A percentile compares a stretch with the other conserved stretches of the same genome.
phyloP scores from a whole-genome alignment of 2,888 invertebrate genomes.

The Xylota segnis region DNA sequence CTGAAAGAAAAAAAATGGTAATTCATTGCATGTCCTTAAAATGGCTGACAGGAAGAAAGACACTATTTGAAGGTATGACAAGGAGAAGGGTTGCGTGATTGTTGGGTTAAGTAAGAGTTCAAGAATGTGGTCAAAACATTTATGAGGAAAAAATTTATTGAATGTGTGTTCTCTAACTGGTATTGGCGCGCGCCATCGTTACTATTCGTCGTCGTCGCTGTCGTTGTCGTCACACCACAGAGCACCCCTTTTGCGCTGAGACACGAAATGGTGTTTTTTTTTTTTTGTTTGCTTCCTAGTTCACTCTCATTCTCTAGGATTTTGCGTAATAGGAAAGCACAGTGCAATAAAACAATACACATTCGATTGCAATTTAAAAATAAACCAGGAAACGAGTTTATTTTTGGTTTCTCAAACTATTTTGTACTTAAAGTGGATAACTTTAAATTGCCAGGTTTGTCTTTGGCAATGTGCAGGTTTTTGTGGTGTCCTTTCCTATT shows the following conservation, averaged over 20 bases:
- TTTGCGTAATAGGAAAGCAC: conserved; percentile 57
- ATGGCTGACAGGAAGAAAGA: conserved; percentile 61
- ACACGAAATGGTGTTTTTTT: conserved; percentile 48
- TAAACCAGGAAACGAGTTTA: conserved; percentile 27
- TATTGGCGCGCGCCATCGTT: conserved; percentile 70
- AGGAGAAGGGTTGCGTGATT: conserved; percentile 9
- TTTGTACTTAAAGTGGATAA: background rate
- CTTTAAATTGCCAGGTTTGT: background rate
- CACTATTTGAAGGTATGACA: background rate
- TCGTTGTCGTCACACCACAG: conserved; percentile 9
- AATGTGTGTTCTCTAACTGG: conserved; percentile 10
- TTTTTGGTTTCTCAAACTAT: background rate
- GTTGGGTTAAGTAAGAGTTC: background rate
- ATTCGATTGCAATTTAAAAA: conserved; percentile 10
- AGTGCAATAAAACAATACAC: background rate
- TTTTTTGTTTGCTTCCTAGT: conserved; percentile 15
- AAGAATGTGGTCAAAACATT: conserved; percentile 28
- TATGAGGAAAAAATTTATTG: background rate
- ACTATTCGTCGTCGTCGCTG: conserved; percentile 19
- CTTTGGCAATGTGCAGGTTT: background rate
- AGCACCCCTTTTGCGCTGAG: conserved; percentile 22
- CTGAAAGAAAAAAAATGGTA: background rate
- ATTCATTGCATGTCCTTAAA: conserved; percentile 65
- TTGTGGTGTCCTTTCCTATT: background rate
- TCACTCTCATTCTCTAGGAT: conserved; percentile 51